Evolutionary conservation across 1,140 invertebrate species (phyloP).

Genomic region (Nasonia giraulti): DNA sequence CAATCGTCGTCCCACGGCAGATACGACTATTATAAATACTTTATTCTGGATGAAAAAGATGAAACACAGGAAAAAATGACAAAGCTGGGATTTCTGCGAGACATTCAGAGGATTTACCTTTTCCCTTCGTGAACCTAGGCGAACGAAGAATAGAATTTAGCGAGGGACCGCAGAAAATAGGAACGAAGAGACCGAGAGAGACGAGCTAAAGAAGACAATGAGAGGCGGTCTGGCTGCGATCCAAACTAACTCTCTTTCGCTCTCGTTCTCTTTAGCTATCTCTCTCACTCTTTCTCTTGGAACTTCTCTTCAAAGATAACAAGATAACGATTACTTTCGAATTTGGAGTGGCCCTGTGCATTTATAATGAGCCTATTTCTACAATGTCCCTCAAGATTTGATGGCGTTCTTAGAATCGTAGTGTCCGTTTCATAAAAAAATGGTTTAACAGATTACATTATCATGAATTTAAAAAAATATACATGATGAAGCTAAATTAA

Average conservation of each 20-base stretch:
- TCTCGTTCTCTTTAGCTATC: neutral
- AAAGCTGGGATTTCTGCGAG: constrained; percentile 25
- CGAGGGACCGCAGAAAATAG: constrained; percentile 18
- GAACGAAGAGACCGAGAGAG: neutral
- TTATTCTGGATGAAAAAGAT: constrained; percentile 16
- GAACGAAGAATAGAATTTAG: constrained; percentile 47
- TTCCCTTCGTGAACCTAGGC: neutral
- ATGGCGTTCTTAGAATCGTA: too few species aligned
- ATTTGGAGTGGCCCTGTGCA: constrained; percentile 54
- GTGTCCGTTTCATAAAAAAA: too few species aligned
- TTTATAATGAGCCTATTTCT: constrained; percentile 41
- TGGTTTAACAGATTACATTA: too few species aligned
- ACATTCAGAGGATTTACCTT: constrained; percentile 24
- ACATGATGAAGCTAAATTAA: too few species aligned
- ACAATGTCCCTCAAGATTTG: neutral
- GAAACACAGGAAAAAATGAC: constrained; percentile 16
- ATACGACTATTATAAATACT: constrained; percentile 36
- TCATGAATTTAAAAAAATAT: neutral
- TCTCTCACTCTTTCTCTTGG: neutral
- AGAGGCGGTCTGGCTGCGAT: constrained; percentile 37
- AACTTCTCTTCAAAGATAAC: constrained; percentile 53
- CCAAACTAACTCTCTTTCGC: constrained; percentile 15
- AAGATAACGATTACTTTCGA: constrained; percentile 60
- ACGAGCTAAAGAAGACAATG: constrained; percentile 32
- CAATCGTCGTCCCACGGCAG: neutral